Evolutionary conservation across 2,113 vertebrate genomes (phyloP).

Genomic region (Holacanthus passer): DNA sequence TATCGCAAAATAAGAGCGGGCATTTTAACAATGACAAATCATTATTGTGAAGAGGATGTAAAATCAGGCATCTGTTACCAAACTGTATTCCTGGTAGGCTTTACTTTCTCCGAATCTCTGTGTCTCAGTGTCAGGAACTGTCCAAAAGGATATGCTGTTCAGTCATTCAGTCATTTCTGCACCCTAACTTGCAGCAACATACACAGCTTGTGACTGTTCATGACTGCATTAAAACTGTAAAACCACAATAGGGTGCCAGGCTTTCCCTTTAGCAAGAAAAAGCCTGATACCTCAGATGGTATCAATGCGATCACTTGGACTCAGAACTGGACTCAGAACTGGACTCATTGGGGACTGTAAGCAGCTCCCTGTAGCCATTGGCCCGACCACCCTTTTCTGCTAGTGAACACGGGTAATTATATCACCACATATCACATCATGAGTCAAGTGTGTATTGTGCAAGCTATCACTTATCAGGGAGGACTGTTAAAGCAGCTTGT

Average conservation of each 20-base stretch:
- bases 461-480: slow-evolving; percentile 15
- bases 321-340: not conserved
- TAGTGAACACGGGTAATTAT: slow-evolving; percentile 10
- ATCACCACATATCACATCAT: no score
- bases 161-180: not conserved
- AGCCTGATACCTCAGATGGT: slow-evolving; percentile 4
- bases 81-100: not conserved
- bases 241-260: not conserved
- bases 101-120: not conserved
- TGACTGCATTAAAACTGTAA: not conserved
- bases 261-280: not conserved
- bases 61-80: not conserved
- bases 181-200: not conserved
- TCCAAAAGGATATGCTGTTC: not conserved
- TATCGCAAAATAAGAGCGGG: not conserved
- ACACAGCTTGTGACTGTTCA: not conserved
- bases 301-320: not conserved
- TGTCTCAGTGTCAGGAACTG: not conserved
- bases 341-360: not conserved
- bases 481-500: slow-evolving; percentile 26
- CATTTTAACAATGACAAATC: not conserved
- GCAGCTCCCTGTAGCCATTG: slow-evolving; percentile 6
- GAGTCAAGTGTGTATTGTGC: slow-evolving; percentile 16
- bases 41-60: not conserved
- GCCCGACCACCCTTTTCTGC: slow-evolving; percentile 1